Conservation (phyloP, 2,888 invertebrate genomes). For the Morpho deidamia region DNA sequence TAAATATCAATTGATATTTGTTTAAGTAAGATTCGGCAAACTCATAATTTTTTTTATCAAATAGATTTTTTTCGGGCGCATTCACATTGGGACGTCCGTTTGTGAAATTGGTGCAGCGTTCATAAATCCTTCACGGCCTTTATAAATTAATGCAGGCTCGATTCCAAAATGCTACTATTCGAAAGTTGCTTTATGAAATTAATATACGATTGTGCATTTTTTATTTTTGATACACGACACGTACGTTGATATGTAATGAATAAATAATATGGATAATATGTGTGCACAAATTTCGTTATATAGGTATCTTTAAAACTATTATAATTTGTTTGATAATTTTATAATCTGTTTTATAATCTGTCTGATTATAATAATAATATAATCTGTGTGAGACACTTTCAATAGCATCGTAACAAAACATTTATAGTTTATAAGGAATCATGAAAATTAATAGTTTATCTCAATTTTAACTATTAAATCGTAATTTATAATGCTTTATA, state of each 20-base stretch:
- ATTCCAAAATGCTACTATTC: constrained; percentile 22
- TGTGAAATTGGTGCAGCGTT: constrained; percentile 24
- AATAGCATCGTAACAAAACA: no score
- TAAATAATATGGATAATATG: constrained; percentile 2
- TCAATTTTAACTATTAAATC: no score
- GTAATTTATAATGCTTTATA: no score
- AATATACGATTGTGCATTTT: constrained; percentile 21
- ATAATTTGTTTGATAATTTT: no score
- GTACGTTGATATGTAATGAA: constrained; percentile 1
- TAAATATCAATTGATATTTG: background rate
- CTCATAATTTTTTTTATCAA: background rate
- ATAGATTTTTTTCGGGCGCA: constrained; percentile 10
- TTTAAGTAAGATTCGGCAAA: background rate
- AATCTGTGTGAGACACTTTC: no score
- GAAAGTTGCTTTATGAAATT: constrained; percentile 23
- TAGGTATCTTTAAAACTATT: no score
- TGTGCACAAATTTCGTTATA: no score
- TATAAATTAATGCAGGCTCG: constrained; percentile 26
- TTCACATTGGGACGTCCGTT: constrained; percentile 16
- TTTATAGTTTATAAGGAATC: no score
- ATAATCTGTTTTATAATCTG: no score
- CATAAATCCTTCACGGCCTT: constrained; percentile 28
- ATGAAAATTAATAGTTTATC: no score
- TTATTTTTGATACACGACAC: constrained; percentile 11
- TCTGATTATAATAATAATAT: no score